Evolutionary conservation across 2,797 vertebrate genomes (phyloP), one percentile per base, ranked within the genome.

Genomic region (Schizopygopsis pylzovi): DNA sequence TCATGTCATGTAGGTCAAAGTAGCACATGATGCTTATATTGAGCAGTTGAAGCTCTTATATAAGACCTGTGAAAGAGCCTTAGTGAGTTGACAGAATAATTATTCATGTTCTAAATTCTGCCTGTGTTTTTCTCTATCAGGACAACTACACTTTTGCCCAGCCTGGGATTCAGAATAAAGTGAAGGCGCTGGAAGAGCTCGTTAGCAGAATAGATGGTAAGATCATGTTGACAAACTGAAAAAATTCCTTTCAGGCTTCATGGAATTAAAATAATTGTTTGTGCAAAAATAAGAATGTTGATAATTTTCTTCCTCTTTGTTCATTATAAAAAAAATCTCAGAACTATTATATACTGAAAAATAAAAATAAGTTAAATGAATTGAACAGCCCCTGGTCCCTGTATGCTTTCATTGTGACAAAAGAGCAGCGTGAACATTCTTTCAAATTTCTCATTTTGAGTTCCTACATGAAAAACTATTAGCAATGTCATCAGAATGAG

Each of bases 141-240:
- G 98, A 99, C 93, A 99, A 99, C 93, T 99, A 99, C 93, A 99
- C 98, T 0, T 99, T 99, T 86, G 98, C 98, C 89, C 98, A 99
- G 90, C 98, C 98, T 0, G 98, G 98, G 13, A 99, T 99, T 92
- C 98, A 99, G 94, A 98, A 96, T 93, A 99, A 99, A 90, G 98
- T 99, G 89, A 99, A 98, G 91, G 98, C 97, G 3, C 92, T 99
- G 91, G 98, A 99, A 92, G 98, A 99, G 91, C 96, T 99, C 3
- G 97, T 99, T 90, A 97, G 97, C 93, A 93, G 98, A 84, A 99
- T 99, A 0, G 98, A 99, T 93, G 97, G 98, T 99, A 92, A 93
- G 96, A 92, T 81, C 47, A 33, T 33, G 61, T 52, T 82, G 59
- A 20, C 45, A 49, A 67, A 75, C 7, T 33, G 33, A 33, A 16